Evolutionary conservation across 2,797 vertebrate species (phyloP).

Genomic region (Gallinago solitaria): DNA sequence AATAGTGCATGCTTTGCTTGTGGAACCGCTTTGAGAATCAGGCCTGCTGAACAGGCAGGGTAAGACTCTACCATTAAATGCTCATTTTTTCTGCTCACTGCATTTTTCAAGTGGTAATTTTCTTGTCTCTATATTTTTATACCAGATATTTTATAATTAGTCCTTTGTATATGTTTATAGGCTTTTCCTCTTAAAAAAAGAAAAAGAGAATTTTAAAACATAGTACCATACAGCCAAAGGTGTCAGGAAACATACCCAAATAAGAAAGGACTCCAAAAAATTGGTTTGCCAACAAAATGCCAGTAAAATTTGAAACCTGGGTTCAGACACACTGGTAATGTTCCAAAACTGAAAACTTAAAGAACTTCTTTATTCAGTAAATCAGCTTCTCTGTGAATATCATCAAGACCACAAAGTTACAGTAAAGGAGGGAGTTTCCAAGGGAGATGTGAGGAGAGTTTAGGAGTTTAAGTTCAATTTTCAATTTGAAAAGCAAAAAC

Average conservation of each 20-base stretch:
- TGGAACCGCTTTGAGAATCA: background rate
- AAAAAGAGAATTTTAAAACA: constrained; percentile 52
- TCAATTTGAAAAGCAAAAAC: constrained; percentile 67
- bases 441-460: constrained; percentile 57
- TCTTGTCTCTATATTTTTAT: constrained; percentile 45
- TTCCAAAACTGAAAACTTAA: constrained; percentile 77
- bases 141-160: constrained; percentile 63
- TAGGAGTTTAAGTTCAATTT: constrained; percentile 37
- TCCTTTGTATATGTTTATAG: constrained; percentile 51
- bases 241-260: constrained; percentile 77
- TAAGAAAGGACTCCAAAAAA: constrained; percentile 70
- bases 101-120: constrained; percentile 43
- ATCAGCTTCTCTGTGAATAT: constrained; percentile 78
- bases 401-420: constrained; percentile 70
- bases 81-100: constrained; percentile 6
- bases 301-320: constrained; percentile 76
- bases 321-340: constrained; percentile 75
- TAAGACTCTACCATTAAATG: background rate
- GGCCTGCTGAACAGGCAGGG: background rate
- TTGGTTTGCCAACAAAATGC: constrained; percentile 76
- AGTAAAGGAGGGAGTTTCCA: constrained; percentile 69
- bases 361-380: constrained; percentile 78
- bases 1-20: background rate
- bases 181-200: constrained; percentile 44
- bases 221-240: constrained; percentile 70